Conservation (phyloP, 2,888 invertebrate species). For the Belgica antarctica region DNA sequence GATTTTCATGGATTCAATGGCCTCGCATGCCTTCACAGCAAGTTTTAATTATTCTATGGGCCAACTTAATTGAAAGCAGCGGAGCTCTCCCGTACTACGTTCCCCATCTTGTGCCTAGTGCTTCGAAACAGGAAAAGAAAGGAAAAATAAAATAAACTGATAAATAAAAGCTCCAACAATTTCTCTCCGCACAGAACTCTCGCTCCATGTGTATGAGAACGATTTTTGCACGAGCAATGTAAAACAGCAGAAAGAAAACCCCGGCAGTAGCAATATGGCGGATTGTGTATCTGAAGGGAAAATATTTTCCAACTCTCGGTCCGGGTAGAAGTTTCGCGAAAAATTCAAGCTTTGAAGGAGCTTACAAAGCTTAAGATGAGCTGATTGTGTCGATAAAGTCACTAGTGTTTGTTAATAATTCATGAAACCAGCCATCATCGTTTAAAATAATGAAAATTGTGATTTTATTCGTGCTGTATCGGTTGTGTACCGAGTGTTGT, state of each 20-base stretch:
- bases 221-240: slow-evolving; percentile 4
- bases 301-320: slow-evolving; percentile 34
- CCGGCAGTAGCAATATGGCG: slow-evolving; percentile 44
- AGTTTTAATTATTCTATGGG: too few species aligned
- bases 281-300: slow-evolving; percentile 35
- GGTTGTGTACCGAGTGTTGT: too few species aligned
- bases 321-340: background rate
- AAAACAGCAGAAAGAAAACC: slow-evolving; percentile 36
- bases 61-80: too few species aligned
- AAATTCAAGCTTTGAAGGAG: slow-evolving; percentile 20
- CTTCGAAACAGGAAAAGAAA: too few species aligned
- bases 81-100: too few species aligned
- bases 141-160: background rate
- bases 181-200: slow-evolving; percentile 17
- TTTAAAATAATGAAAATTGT: too few species aligned
- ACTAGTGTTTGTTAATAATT: too few species aligned
- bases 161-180: slow-evolving; percentile 35
- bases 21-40: too few species aligned
- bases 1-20: too few species aligned
- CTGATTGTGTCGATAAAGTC: background rate
- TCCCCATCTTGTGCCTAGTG: too few species aligned
- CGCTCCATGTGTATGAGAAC: slow-evolving; percentile 28
- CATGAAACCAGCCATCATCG: too few species aligned
- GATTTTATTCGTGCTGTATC: too few species aligned
- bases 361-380: slow-evolving; percentile 27